Conservation (phyloP, 2,888 invertebrate species). For the Ametastegia equiseti region DNA sequence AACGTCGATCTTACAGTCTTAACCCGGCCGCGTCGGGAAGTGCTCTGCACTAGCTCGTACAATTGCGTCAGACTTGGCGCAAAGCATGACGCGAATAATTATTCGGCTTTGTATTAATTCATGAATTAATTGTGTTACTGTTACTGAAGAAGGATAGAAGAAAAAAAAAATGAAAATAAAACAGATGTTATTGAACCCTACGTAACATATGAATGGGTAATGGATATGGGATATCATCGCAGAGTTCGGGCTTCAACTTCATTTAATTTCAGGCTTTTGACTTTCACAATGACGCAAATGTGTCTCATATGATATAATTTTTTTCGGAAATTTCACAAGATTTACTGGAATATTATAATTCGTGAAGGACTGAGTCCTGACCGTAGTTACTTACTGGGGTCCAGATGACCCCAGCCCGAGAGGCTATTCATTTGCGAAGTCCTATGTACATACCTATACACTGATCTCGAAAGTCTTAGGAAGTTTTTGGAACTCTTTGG, state of each 20-base stretch:
- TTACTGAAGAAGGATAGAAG: background rate
- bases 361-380: too few relatives aligned
- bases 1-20: constrained; percentile 18
- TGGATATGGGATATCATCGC: background rate
- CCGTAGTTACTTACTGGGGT: too few relatives aligned
- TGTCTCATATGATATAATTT: too few relatives aligned
- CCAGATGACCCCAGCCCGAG: too few relatives aligned
- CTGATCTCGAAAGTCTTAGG: too few relatives aligned
- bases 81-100: constrained; percentile 19
- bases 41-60: background rate
- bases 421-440: too few relatives aligned
- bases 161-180: background rate
- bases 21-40: constrained; percentile 9
- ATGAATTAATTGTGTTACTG: constrained; percentile 1
- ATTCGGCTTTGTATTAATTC: background rate
- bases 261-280: too few relatives aligned
- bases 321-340: too few relatives aligned
- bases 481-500: too few relatives aligned
- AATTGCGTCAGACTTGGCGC: constrained; percentile 19
- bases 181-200: background rate
- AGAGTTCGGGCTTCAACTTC: background rate
- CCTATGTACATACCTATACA: too few relatives aligned
- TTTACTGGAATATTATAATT: too few relatives aligned
- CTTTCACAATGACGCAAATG: too few relatives aligned
- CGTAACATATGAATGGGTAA: background rate